Conservation (phyloP, 2,797 vertebrate species). For the Chiroxiphia lanceolata region DNA sequence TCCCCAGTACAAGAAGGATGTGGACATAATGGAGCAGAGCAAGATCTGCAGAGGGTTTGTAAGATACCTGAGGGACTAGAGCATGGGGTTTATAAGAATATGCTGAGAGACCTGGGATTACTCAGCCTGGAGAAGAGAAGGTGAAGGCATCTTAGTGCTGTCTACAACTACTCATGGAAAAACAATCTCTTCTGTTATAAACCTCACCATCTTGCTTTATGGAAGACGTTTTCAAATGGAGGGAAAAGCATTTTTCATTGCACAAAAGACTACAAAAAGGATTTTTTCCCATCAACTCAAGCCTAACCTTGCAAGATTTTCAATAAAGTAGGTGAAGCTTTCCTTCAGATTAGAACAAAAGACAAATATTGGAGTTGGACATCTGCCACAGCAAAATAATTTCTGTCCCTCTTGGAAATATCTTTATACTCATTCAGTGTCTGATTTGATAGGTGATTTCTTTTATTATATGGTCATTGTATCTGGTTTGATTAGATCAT, state of each 20-base stretch:
- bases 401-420: not conserved
- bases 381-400: not conserved
- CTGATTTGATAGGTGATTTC: not conserved
- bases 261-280: not conserved
- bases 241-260: not conserved
- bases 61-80: not conserved
- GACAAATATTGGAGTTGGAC: not conserved
- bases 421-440: not conserved
- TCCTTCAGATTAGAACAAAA: not conserved
- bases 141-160: not conserved
- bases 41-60: not conserved
- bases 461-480: not conserved
- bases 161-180: not conserved
- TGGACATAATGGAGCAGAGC: not conserved
- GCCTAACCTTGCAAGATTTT: not conserved
- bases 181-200: not conserved
- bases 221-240: not conserved
- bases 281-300: not conserved
- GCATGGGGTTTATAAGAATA: not conserved
- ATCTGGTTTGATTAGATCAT: slow-evolving; percentile 14
- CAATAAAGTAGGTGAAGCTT: not conserved
- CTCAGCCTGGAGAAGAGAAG: not conserved
- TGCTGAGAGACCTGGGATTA: not conserved
- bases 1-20: not conserved
- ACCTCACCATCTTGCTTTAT: not conserved